A percentile compares a stretch with the other conserved stretches of the same genome.
Evolutionary conservation across 2,797 vertebrate genomes (phyloP).

Genomic region (Parambassis ranga): DNA sequence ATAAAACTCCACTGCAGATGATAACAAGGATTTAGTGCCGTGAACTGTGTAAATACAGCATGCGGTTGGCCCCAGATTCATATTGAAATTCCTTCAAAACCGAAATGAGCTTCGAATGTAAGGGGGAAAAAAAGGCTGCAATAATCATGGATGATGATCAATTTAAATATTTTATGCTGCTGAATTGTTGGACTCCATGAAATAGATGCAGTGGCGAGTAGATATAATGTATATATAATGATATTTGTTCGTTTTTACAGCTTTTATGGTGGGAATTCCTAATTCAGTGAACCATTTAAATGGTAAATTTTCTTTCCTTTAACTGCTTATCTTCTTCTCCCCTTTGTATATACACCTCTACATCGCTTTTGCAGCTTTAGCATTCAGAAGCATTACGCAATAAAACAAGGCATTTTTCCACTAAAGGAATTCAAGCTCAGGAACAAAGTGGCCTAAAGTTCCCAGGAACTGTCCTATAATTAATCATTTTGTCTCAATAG

Average conservation of each 20-base stretch:
- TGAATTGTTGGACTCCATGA: conserved; percentile 53
- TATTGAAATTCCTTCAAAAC: conserved; percentile 58
- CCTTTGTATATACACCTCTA: too few relatives aligned
- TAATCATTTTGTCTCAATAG: too few relatives aligned
- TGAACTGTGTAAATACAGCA: conserved; percentile 69
- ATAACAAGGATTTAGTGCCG: conserved; percentile 73
- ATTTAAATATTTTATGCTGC: conserved; percentile 65
- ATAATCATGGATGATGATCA: conserved; percentile 39
- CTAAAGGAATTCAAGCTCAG: too few relatives aligned
- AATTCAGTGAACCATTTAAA: too few relatives aligned
- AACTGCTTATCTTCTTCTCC: too few relatives aligned
- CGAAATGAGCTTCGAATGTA: conserved; percentile 47
- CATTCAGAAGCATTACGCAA: too few relatives aligned
- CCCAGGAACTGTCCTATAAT: too few relatives aligned
- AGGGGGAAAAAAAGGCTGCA: conserved; percentile 21
- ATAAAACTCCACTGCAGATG: conserved; percentile 69
- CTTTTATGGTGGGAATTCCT: neutral
- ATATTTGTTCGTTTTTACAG: neutral
- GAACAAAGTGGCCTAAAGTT: too few relatives aligned
- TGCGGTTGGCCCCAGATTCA: conserved; percentile 53
- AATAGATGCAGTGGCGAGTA: conserved; percentile 17
- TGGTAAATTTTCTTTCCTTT: too few relatives aligned
- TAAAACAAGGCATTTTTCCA: too few relatives aligned
- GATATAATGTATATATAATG: neutral
- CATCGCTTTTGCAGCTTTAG: too few relatives aligned